Evolutionary conservation across 2,797 vertebrate species (phyloP).

Genomic region (Acrossocheilus fasciatus): DNA sequence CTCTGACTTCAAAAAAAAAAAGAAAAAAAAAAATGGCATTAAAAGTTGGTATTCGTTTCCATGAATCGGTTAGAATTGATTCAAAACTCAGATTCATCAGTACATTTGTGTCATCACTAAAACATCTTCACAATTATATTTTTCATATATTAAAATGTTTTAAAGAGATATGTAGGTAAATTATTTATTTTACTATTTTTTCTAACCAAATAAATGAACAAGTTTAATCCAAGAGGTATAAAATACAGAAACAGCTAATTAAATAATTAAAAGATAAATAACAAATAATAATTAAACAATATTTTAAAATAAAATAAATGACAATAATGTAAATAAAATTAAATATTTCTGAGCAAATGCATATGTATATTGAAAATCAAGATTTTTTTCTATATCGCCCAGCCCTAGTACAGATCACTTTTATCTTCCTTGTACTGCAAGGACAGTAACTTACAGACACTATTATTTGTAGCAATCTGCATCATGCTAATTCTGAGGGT

Average conservation of each 20-base stretch:
- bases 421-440: neutral
- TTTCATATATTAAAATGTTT: neutral
- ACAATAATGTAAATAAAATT: neutral
- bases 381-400: neutral
- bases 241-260: neutral
- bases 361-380: too few species aligned
- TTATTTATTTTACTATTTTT: neutral
- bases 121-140: too few species aligned
- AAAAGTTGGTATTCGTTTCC: neutral
- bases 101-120: neutral
- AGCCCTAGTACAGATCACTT: neutral
- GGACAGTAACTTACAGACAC: neutral
- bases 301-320: neutral
- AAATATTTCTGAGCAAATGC: too few species aligned
- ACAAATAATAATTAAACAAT: neutral
- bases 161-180: neutral
- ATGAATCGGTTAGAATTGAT: neutral
- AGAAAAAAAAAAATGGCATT: neutral
- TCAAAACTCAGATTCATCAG: neutral
- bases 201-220: neutral
- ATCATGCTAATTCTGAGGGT: conserved; percentile 54
- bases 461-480: conserved; percentile 52
- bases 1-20: neutral
- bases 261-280: neutral
- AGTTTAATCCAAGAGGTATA: neutral